Evolutionary conservation across 1,140 invertebrate species (phyloP), one percentile per base, ranked within the genome.

Genomic region (Limonius californicus): DNA sequence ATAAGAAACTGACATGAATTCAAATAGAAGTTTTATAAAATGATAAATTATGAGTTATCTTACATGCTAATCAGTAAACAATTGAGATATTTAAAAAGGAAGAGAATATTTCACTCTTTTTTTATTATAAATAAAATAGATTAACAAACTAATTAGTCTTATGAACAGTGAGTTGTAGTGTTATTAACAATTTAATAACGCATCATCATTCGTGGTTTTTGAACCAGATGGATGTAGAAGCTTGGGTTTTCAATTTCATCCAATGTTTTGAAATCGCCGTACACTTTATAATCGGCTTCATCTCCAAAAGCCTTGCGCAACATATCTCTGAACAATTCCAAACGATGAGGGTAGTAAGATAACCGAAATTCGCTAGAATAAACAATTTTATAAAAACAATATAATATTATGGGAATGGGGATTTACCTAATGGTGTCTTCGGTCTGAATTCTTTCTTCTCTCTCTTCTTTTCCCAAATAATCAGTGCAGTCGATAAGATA

Each of bases 221-320:
- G 82, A 56, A 94, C 80, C 7, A 92, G 81, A 70, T 94, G 92
- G 57, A 94, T 92, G 67, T 91, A 94, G 75, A 92, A 94, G 23
- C 84, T 89, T 0, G 91, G 91, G 66, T 83, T 79, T 59, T 84
- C 69, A 9, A 85, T 78, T 63, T 85, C 70, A 32, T 83, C 79
- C 16, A 93, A 72, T 0, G 82, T 76, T 73, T 91, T 87, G 76
- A 95, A 95, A 75, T 95, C 92, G 0, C 86, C 91, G 67, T 83
- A 94, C 18, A 92, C 84, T 43, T 80, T 80, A 72, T 92, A 88
- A 54, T 84, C 82, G 0, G 82, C 81, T 18, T 82, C 75, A 9
- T 77, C 68, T n/a, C 83, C 84, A 73, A 95, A 94, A 3, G 85
- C 83, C 58, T 89, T 86, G 39, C 80, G 76, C 12, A 94, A 74